Percentiles rank a stretch among this genome's conserved stretches.
Evolutionary conservation across 2,797 vertebrate species (phyloP).

Genomic region (Scomberomorus guttatus): DNA sequence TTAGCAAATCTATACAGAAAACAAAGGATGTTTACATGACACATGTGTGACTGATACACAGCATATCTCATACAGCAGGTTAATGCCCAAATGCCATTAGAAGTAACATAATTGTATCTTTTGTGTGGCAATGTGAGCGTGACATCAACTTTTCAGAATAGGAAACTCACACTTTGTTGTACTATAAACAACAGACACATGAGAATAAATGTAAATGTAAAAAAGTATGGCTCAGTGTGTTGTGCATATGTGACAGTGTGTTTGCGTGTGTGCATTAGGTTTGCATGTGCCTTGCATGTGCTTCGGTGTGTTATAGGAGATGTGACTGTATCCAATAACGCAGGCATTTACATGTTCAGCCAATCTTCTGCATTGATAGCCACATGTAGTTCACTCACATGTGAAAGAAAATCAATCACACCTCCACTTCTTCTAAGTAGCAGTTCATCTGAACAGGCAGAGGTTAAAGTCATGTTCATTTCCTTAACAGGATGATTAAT

Average conservation of each 20-base stretch:
- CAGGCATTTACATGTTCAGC: slow-evolving; percentile 75
- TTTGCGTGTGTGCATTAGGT: slow-evolving; percentile 3
- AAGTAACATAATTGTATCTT: neutral
- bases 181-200: slow-evolving; percentile 15
- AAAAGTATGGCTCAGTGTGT: neutral
- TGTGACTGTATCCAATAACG: slow-evolving; percentile 70
- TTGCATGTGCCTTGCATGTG: slow-evolving; percentile 14
- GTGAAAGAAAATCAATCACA: slow-evolving; percentile 86
- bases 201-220: neutral
- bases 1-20: slow-evolving; percentile 41
- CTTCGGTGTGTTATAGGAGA: slow-evolving; percentile 22
- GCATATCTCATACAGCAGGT: slow-evolving; percentile 22
- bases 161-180: neutral
- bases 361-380: slow-evolving; percentile 79
- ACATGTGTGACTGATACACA: slow-evolving; percentile 42
- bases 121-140: slow-evolving; percentile 2
- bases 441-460: slow-evolving; percentile 79
- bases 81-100: slow-evolving; percentile 44
- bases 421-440: slow-evolving; percentile 78
- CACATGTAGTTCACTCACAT: slow-evolving; percentile 76
- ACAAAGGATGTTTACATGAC: slow-evolving; percentile 63
- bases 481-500: slow-evolving; percentile 79
- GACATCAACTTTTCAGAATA: slow-evolving; percentile 1
- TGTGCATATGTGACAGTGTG: neutral
- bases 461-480: slow-evolving; percentile 81